A percentile compares a stretch with the other conserved stretches of the same genome.
phyloP scores from a whole-genome alignment of 2,888 invertebrate genomes.

The Congeria kusceri region DNA sequence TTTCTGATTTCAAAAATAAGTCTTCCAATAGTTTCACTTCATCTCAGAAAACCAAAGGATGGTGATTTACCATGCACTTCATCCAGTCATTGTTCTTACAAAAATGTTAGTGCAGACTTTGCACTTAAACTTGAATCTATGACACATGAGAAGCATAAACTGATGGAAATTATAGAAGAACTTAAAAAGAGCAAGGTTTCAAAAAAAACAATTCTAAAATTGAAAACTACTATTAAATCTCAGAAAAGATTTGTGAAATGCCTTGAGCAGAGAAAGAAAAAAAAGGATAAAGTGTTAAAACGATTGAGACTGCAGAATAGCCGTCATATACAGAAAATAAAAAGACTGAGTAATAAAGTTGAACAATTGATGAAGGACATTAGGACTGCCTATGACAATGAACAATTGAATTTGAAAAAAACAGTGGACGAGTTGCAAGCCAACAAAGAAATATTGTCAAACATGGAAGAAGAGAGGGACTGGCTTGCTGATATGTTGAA shows the following conservation, averaged over 20 bases:
- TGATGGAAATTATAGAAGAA: constrained; percentile 9
- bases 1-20: neutral
- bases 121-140: neutral
- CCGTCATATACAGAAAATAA: neutral
- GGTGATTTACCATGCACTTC: neutral
- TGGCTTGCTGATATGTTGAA: constrained; percentile 11
- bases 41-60: neutral
- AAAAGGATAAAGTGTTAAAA: neutral
- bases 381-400: neutral
- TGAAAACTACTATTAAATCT: neutral
- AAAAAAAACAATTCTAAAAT: neutral
- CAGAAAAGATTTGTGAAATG: neutral
- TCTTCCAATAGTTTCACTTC: constrained; percentile 5
- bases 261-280: neutral
- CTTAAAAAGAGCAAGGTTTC: constrained; percentile 12
- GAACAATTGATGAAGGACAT: constrained; percentile 5
- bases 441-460: neutral
- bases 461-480: constrained; percentile 8
- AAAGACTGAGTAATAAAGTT: constrained; percentile 6
- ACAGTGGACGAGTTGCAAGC: neutral
- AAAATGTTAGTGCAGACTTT: constrained; percentile 7
- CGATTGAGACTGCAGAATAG: constrained; percentile 5
- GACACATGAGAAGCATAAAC: constrained; percentile 1
- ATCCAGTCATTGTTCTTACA: neutral
- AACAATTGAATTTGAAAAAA: neutral